These are phyloP conservation scores for Centropristis striata DNA, from an alignment of 2,113 vertebrate genomes.

Conservation along the genomic window DNA sequence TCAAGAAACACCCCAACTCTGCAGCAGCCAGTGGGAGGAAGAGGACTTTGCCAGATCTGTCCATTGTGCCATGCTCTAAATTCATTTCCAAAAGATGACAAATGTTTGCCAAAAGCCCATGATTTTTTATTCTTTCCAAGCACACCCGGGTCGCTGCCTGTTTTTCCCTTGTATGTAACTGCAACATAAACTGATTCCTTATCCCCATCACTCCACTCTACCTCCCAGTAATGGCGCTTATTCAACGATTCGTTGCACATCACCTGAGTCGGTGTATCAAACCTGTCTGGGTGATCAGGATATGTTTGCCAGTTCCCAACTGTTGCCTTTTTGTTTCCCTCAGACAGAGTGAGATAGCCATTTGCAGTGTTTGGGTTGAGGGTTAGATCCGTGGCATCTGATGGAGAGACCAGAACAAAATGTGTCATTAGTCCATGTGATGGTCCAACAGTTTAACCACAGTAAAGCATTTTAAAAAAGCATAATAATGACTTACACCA, in stretches of 20 bases:
- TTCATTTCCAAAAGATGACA: rapidly evolving
- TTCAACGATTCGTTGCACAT: not conserved
- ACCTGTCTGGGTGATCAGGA: not conserved
- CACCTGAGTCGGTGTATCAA: rapidly evolving
- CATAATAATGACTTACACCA: not conserved
- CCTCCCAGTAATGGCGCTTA: not conserved
- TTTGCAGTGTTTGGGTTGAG: not conserved
- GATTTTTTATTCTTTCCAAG: not conserved
- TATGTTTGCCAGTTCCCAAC: rapidly evolving
- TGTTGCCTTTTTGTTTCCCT: not conserved
- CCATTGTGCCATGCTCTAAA: rapidly evolving
- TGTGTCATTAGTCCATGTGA: not conserved
- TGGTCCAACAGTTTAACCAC: not conserved
- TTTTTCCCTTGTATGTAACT: not conserved
- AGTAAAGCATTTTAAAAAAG: no score
- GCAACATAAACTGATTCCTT: rapidly evolving
- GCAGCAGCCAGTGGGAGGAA: not conserved
- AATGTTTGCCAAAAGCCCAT: not conserved
- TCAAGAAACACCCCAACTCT: slow-evolving; percentile 19
- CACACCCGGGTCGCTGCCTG: rapidly evolving
- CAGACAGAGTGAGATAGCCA: not conserved
- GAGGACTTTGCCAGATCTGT: rapidly evolving
- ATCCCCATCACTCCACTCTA: rapidly evolving
- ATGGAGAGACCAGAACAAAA: not conserved
- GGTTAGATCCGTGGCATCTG: not conserved